Base-by-base conservation (phyloP, 2,888 invertebrate genomes). In the Aphrophora alni region DNA sequence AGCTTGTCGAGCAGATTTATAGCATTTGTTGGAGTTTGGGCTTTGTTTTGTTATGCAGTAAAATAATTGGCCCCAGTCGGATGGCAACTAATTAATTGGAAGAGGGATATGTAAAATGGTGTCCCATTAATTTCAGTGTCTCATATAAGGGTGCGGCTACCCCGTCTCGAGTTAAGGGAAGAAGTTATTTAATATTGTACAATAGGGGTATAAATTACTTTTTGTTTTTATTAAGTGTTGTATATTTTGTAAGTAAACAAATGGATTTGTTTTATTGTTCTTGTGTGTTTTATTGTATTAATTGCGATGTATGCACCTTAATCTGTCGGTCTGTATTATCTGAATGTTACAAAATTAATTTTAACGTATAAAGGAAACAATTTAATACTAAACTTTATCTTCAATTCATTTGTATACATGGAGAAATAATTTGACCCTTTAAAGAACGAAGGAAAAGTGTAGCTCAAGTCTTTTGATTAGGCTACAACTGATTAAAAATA, bases 171-270 rank as follows among this genome's bases (percentile, higher is more conserved):
- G 59, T 21, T 59, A 59, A 59, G 59, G 59, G 59, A 59, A 59
- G 59, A 59, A 59, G 77, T 72, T 71, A 78, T 78, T 78, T 78
- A 72, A 78, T 72, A 78, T 78, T 59, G 51, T 28, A 59, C 78
- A 78, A 72, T 78, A 78, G 28, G 26, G 78, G 71, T 78, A 78
- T 78, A 72, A 78, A 78, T 78, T 51, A 59, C 51, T 44, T 72
- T 71, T 78, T 71, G 72, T 72, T 51, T 78, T 78, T 78, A 73
- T 51, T 59, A 59, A 59, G 59, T n/a, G 59, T 21, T 21, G 33
- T 33, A 8, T 8, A 8, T 44, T 44, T 44, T 14, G 2, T 12
- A 44, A 44, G 14, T 14, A 1, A 44, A 14, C 14, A 14, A 14
- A 17, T 14, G 8, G 2, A 17, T 44, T 44, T 44, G 44, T 44